Percentiles rank a stretch among this genome's conserved stretches.
These are phyloP conservation scores for Strix uralensis DNA, from an alignment of 2,113 vertebrate genomes.

Conservation along the genomic window DNA sequence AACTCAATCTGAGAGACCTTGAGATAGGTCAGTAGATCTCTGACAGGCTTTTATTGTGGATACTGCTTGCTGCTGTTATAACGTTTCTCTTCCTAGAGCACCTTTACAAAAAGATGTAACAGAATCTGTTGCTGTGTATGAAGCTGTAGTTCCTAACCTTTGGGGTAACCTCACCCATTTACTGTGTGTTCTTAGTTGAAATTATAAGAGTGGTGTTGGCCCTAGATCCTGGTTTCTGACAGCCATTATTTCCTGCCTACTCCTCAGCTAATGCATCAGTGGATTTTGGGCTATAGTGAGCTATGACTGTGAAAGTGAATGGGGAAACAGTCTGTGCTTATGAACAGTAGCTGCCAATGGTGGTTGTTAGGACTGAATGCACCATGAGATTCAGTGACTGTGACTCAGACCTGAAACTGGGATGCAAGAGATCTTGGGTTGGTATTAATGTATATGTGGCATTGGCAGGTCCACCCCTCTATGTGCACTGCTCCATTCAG, in stretches of 20 bases:
- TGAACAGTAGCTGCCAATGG: background rate
- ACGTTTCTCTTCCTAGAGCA: background rate
- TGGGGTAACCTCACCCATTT: background rate
- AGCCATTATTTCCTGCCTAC: background rate
- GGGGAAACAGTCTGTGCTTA: background rate
- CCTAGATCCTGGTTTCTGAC: background rate
- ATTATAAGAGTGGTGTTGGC: background rate
- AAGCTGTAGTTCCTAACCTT: background rate
- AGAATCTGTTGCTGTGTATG: background rate
- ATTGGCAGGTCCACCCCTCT: background rate
- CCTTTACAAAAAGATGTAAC: background rate
- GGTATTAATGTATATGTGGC: background rate
- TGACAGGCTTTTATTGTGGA: background rate
- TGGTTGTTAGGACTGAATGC: background rate
- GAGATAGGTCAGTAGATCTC: background rate
- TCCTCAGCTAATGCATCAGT: background rate
- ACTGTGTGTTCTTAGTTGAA: background rate
- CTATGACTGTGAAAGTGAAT: background rate
- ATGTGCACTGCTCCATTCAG: background rate
- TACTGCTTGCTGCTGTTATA: background rate
- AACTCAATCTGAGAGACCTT: background rate
- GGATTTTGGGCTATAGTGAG: background rate
- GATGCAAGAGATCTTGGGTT: background rate
- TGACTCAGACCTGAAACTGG: background rate
- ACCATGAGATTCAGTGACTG: background rate